Conservation (phyloP, 2,113 vertebrate genomes). For the Engystomops pustulosus region DNA sequence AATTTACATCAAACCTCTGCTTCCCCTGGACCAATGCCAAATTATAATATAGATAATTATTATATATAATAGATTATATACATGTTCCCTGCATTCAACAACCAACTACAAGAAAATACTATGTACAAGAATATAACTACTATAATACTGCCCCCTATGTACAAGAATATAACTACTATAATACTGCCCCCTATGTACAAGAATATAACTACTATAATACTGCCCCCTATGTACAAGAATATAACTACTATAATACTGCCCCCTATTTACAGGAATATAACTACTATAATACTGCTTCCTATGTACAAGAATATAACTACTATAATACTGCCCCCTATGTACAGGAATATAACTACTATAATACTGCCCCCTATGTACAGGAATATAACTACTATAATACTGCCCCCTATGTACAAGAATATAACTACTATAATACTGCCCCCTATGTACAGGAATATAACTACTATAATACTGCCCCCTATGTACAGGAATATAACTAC, state of each 20-base stretch:
- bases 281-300: neutral
- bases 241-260: slow-evolving; percentile 9
- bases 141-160: slow-evolving; percentile 14
- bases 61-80: too few relatives aligned
- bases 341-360: slow-evolving; percentile 7
- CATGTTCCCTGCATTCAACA: too few relatives aligned
- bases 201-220: slow-evolving; percentile 10
- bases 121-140: slow-evolving; percentile 17
- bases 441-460: too few relatives aligned
- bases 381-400: too few relatives aligned
- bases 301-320: too few relatives aligned
- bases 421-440: too few relatives aligned
- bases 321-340: neutral
- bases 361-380: neutral
- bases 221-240: neutral
- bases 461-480: too few relatives aligned
- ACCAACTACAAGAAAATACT: neutral
- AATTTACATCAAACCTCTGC: neutral
- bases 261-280: slow-evolving; percentile 1
- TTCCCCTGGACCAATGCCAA: neutral
- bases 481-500: too few relatives aligned
- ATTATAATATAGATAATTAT: neutral
- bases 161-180: slow-evolving; percentile 21
- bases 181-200: slow-evolving; percentile 12
- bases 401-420: too few relatives aligned